These are phyloP conservation scores for Ambastaia sidthimunki DNA, from an alignment of 2,797 vertebrate genomes.

Conservation along the genomic window DNA sequence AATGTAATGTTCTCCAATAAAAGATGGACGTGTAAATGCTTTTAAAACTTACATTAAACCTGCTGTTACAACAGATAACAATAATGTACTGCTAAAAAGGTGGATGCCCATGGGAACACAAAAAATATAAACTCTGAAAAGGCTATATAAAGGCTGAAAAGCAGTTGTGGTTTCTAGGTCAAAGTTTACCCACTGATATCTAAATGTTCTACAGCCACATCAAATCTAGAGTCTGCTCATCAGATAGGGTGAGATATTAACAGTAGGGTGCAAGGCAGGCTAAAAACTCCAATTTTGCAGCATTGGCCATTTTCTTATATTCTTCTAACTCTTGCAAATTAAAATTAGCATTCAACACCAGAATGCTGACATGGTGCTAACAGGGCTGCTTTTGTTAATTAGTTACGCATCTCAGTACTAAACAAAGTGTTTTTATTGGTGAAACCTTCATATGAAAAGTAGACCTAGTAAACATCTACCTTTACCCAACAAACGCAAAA, in stretches of 20 bases:
- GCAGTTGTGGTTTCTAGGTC: too few species aligned
- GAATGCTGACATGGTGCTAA: conserved; percentile 69
- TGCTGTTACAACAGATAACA: background rate
- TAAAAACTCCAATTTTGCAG: conserved; percentile 63
- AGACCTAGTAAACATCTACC: conserved; percentile 56
- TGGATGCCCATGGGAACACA: background rate
- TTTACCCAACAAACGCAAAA: conserved; percentile 52
- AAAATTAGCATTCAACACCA: conserved; percentile 76
- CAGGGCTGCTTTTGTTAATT: conserved; percentile 81
- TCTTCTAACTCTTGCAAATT: conserved; percentile 61
- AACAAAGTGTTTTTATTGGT: conserved; percentile 71
- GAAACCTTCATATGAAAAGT: conserved; percentile 57
- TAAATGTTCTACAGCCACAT: background rate
- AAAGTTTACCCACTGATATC: background rate
- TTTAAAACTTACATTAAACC: background rate
- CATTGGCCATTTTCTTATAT: conserved; percentile 59
- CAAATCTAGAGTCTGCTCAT: background rate
- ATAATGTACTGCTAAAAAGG: background rate
- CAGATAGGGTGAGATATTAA: too few species aligned
- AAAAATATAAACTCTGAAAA: background rate
- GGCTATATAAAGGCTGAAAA: background rate
- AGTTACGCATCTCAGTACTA: conserved; percentile 76
- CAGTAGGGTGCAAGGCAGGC: too few species aligned
- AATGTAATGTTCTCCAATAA: background rate
- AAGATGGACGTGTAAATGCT: conserved; percentile 3